These are phyloP conservation scores for Lycorma delicatula DNA, from an alignment of 1,140 invertebrate genomes.

Conservation along the genomic window DNA sequence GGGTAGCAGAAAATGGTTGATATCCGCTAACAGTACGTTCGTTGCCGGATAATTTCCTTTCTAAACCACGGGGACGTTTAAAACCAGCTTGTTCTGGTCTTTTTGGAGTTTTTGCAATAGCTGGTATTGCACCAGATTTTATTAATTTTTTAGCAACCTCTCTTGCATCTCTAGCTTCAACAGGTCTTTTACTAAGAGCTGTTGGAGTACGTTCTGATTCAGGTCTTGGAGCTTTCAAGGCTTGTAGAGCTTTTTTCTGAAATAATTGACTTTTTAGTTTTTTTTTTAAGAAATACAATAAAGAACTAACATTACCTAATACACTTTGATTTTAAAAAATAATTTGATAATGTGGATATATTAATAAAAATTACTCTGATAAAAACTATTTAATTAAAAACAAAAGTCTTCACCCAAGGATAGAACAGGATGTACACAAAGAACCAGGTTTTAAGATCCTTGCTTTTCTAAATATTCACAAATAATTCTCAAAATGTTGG, in stretches of 20 bases:
- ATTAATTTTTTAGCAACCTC: constrained; percentile 92
- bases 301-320: background rate
- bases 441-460: background rate
- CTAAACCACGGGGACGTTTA: constrained; percentile 50
- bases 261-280: too few species aligned
- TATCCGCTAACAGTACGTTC: constrained; percentile 71
- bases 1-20: constrained; percentile 80
- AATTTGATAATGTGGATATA: background rate
- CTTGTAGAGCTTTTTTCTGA: constrained; percentile 85
- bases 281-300: too few species aligned
- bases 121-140: constrained; percentile 85
- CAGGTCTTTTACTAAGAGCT: constrained; percentile 46
- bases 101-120: constrained; percentile 66
- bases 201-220: constrained; percentile 72
- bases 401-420: background rate
- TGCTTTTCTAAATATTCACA: too few species aligned
- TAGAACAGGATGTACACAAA: background rate
- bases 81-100: constrained; percentile 65
- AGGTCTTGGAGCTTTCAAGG: constrained; percentile 77
- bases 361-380: background rate
- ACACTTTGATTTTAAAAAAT: constrained; percentile 4
- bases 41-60: constrained; percentile 39
- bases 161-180: constrained; percentile 83
- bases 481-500: too few species aligned
- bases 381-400: background rate